These are phyloP conservation scores for Lysandra bellargus DNA, from an alignment of 2,888 invertebrate species.

Conservation along the genomic window DNA sequence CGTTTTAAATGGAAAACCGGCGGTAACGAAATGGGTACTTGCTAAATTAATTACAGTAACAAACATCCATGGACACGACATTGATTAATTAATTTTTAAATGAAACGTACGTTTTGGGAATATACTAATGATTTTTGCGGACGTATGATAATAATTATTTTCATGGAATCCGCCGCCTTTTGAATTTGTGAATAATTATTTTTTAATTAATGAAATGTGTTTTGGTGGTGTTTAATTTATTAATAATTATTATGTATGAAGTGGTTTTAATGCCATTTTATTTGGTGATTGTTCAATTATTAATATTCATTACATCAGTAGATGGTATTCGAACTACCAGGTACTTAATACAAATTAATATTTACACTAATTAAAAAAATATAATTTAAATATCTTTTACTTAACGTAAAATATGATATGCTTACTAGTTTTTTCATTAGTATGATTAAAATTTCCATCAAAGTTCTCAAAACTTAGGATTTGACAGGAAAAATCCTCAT, in stretches of 20 bases:
- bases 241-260: neutral
- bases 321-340: too few relatives aligned
- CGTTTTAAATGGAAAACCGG: conserved; percentile 37
- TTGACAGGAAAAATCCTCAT: too few relatives aligned
- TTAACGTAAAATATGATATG: too few relatives aligned
- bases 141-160: conserved; percentile 11
- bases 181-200: conserved; percentile 7
- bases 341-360: too few relatives aligned
- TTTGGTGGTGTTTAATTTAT: neutral
- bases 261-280: neutral
- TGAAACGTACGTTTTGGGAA: conserved; percentile 20
- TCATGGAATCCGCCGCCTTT: neutral
- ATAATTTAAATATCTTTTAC: too few relatives aligned
- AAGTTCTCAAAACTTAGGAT: too few relatives aligned
- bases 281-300: too few relatives aligned
- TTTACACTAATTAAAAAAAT: too few relatives aligned
- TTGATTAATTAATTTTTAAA: conserved; percentile 28
- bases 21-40: conserved; percentile 33
- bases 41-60: conserved; percentile 30
- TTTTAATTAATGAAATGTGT: neutral
- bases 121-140: conserved; percentile 15
- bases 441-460: too few relatives aligned
- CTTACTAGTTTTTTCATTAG: too few relatives aligned
- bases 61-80: conserved; percentile 20
- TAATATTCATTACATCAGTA: too few relatives aligned